A percentile compares a stretch with the other conserved stretches of the same genome.
These are phyloP conservation scores for Campoletis sonorensis DNA, from an alignment of 1,140 invertebrate genomes.

Conservation along the genomic window DNA sequence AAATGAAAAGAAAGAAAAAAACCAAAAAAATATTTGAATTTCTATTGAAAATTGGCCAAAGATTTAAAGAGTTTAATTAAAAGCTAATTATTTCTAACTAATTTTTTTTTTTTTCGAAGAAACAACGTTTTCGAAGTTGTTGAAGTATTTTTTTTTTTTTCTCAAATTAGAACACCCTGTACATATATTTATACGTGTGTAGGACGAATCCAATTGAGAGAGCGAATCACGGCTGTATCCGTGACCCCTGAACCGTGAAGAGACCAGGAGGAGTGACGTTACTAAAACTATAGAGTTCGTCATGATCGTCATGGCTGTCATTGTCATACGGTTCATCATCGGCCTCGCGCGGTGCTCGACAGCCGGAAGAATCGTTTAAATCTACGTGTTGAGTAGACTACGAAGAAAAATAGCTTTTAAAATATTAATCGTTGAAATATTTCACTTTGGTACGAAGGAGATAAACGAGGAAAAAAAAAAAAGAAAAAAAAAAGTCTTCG, in stretches of 20 bases:
- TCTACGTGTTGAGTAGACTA: conserved; percentile 18
- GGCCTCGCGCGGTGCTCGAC: neutral
- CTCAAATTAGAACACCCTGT: neutral
- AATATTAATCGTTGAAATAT: conserved; percentile 5
- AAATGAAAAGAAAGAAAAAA: too few relatives aligned
- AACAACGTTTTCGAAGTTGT: too few relatives aligned
- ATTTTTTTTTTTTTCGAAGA: too few relatives aligned
- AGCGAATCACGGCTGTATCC: conserved; percentile 35
- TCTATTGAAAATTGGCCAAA: too few relatives aligned
- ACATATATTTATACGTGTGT: neutral
- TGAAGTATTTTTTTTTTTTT: too few relatives aligned
- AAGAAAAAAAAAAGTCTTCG: too few relatives aligned
- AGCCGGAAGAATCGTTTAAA: conserved; percentile 48
- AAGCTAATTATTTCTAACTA: too few relatives aligned
- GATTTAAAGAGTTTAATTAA: too few relatives aligned
- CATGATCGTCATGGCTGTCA: conserved; percentile 16
- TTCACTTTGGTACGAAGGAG: too few relatives aligned
- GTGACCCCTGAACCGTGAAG: conserved; percentile 23
- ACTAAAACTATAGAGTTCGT: conserved; percentile 2
- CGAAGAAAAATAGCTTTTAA: conserved; percentile 10
- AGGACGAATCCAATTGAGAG: conserved; percentile 11
- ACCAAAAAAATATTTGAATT: too few relatives aligned
- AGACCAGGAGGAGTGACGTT: neutral
- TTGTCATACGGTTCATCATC: conserved; percentile 24
- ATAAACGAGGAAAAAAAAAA: too few relatives aligned